phyloP scores from a whole-genome alignment of 2,888 invertebrate genomes.

The Auanema sp. region DNA sequence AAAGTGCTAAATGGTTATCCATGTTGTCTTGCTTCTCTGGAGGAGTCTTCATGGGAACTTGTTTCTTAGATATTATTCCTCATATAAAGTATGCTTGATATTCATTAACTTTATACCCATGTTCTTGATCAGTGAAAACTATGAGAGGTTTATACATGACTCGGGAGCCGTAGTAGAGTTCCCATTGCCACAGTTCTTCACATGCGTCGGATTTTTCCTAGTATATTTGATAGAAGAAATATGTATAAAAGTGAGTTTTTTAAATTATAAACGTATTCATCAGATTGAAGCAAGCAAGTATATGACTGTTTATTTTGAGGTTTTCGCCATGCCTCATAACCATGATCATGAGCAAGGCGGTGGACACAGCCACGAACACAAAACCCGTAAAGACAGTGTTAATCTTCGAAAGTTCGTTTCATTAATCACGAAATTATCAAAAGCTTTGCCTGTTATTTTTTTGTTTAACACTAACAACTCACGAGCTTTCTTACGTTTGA shows the following conservation, averaged over 20 bases:
- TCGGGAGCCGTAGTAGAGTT: slow-evolving; percentile 24
- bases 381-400: slow-evolving; percentile 10
- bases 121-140: slow-evolving; percentile 41
- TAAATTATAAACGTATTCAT: background rate
- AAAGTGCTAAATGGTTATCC: slow-evolving; percentile 46
- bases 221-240: slow-evolving; percentile 62
- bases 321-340: slow-evolving; percentile 45
- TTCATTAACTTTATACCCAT: background rate
- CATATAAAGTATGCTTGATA: slow-evolving; percentile 48
- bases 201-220: slow-evolving; percentile 61
- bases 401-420: slow-evolving; percentile 18
- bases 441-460: background rate
- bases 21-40: slow-evolving; percentile 61
- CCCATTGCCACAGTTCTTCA: slow-evolving; percentile 59
- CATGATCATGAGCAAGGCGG: slow-evolving; percentile 32
- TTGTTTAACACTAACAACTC: slow-evolving; percentile 2
- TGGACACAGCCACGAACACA: slow-evolving; percentile 26
- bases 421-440: background rate
- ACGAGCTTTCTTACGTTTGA: background rate
- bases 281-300: background rate
- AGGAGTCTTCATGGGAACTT: slow-evolving; percentile 63
- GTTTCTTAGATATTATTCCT: slow-evolving; percentile 61
- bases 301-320: slow-evolving; percentile 17
- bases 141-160: slow-evolving; percentile 16
- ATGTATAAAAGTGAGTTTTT: slow-evolving; percentile 11